Evolutionary conservation across 2,888 invertebrate species (phyloP).

Genomic region (Pristionchus entomophagus): DNA sequence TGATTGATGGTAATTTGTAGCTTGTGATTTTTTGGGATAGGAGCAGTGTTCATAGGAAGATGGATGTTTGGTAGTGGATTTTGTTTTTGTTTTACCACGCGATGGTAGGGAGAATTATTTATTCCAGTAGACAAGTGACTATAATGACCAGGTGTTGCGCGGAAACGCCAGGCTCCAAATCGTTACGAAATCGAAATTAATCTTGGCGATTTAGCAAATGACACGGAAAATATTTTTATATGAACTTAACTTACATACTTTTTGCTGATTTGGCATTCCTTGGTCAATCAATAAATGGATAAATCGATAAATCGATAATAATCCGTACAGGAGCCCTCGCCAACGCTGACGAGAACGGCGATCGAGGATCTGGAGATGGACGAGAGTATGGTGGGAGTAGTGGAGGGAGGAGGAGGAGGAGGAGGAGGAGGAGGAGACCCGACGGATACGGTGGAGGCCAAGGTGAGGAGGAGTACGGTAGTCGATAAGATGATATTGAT

Average conservation of each 20-base stretch:
- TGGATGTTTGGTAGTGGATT: background rate
- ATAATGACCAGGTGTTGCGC: background rate
- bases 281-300: background rate
- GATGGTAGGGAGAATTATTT: background rate
- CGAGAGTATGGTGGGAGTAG: slow-evolving; percentile 56
- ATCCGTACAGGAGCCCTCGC: slow-evolving; percentile 78
- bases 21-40: slow-evolving; percentile 23
- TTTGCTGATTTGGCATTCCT: no score
- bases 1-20: background rate
- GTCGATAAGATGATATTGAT: background rate
- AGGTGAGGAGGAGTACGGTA: background rate
- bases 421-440: slow-evolving; percentile 54
- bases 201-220: no score
- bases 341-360: slow-evolving; percentile 76
- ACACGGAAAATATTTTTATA: no score
- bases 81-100: background rate
- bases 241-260: no score
- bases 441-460: background rate
- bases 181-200: no score
- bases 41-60: no score
- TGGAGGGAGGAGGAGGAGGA: slow-evolving; percentile 47
- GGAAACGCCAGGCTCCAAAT: background rate
- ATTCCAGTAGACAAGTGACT: no score
- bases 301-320: slow-evolving; percentile 43
- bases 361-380: slow-evolving; percentile 69